Evolutionary conservation across 2,888 invertebrate species (phyloP), one percentile per base, ranked within the genome.

Genomic region (Lepeophtheirus nordmannii): DNA sequence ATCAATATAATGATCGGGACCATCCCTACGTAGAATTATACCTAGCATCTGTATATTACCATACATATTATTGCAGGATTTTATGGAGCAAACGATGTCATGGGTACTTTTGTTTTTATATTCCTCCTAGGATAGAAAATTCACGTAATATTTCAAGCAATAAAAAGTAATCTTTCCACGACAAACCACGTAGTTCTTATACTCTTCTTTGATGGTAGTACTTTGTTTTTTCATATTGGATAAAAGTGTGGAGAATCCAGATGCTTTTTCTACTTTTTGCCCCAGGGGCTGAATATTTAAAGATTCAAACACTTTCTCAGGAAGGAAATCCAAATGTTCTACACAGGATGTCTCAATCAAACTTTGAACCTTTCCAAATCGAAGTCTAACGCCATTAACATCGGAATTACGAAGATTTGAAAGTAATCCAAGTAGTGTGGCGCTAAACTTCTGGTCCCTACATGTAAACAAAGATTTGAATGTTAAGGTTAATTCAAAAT

Each of bases 301-400:
- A 5, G 53, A 46, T 46, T 46, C 53, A 30, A 60, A 60, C 2
- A 38, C 60, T 10, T 17, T 30, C 10, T 22, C 39, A 10, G 30
- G 60, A 10, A 60, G 62, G 17, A 62, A 62, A 37, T 65, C 65
- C 58, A 65, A 58, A 58, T 75, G 77, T 85, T 88, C 89, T 74
- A 93, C 89, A 74, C 97, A 98, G 8, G 96, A 93, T 71, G 96
- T 93, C n/a, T 94, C 90, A 70, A 97, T 88, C 66, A 98, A 81
- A 78, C 97, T 97, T 82, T 98, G 90, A 68, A 90, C 77, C 30
- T 89, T 80, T 0, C 97, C 98, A 66, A 96, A 86, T 69, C 96
- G 82, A 60, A 98, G 93, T 79, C 96, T 91, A 71, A 96, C 86
- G 56, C 91, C 91, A 75, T 94, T 92, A 74, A 96, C 92, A 74